phyloP scores from a whole-genome alignment of 2,888 invertebrate species.

The Cataglyphis rosenhaueri region DNA sequence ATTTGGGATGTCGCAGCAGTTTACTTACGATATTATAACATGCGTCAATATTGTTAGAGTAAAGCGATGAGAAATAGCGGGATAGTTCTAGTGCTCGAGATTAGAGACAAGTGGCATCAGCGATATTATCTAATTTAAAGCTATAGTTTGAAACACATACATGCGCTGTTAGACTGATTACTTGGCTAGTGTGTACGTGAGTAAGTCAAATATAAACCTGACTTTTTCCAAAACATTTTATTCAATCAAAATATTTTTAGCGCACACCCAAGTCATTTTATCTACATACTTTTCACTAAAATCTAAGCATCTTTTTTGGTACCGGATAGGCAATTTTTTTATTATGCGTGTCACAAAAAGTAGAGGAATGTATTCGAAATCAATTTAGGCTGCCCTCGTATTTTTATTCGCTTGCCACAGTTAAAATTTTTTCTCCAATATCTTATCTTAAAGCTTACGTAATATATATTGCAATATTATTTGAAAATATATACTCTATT shows the following conservation, averaged over 20 bases:
- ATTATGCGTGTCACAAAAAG: neutral
- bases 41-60: constrained; percentile 28
- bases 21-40: constrained; percentile 21
- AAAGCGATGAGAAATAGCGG: constrained; percentile 42
- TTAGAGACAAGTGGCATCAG: constrained; percentile 49
- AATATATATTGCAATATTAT: neutral
- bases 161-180: constrained; percentile 2
- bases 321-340: neutral
- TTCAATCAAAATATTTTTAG: too few relatives aligned
- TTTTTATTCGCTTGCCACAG: neutral
- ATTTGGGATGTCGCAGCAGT: neutral
- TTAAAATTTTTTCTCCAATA: neutral
- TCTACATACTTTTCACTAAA: too few relatives aligned
- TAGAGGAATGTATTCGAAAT: too few relatives aligned
- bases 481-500: neutral
- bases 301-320: too few relatives aligned
- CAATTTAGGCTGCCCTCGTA: too few relatives aligned
- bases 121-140: constrained; percentile 50
- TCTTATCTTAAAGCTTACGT: neutral
- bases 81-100: constrained; percentile 30
- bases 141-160: neutral
- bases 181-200: neutral
- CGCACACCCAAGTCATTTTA: too few relatives aligned
- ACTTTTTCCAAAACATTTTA: too few relatives aligned
- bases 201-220: too few relatives aligned